phyloP scores from a whole-genome alignment of 2,888 invertebrate species.

The Scelioninae gen. 1 region DNA sequence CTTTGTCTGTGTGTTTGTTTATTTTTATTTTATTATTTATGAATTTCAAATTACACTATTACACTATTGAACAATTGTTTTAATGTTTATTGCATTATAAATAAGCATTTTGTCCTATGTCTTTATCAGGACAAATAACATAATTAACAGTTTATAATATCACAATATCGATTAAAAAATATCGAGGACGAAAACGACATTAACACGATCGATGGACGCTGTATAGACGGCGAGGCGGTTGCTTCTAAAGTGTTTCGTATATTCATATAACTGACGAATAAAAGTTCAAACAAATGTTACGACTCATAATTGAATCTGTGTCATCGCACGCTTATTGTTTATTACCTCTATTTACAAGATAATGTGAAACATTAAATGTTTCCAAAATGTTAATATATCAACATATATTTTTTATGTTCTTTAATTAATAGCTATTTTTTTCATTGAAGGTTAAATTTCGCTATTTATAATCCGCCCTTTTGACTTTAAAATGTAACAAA shows the following conservation, averaged over 20 bases:
- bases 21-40: background rate
- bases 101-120: too few species aligned
- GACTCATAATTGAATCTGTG: slow-evolving; percentile 26
- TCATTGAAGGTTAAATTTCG: too few species aligned
- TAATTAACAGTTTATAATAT: slow-evolving; percentile 52
- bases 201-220: slow-evolving; percentile 69
- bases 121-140: background rate
- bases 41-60: background rate
- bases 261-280: slow-evolving; percentile 43
- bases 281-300: slow-evolving; percentile 52
- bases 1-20: too few species aligned
- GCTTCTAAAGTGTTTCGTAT: slow-evolving; percentile 54
- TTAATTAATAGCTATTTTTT: too few species aligned
- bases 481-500: too few species aligned
- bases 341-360: background rate
- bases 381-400: too few species aligned
- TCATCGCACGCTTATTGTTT: background rate
- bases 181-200: slow-evolving; percentile 59
- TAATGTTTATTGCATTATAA: too few species aligned
- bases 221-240: slow-evolving; percentile 15
- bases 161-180: slow-evolving; percentile 45
- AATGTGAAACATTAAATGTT: too few species aligned
- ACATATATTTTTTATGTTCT: too few species aligned
- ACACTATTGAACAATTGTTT: too few species aligned
- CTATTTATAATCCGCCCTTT: too few species aligned